These are phyloP conservation scores for Stomorhina lunata DNA, from an alignment of 2,888 invertebrate genomes.

Conservation along the genomic window DNA sequence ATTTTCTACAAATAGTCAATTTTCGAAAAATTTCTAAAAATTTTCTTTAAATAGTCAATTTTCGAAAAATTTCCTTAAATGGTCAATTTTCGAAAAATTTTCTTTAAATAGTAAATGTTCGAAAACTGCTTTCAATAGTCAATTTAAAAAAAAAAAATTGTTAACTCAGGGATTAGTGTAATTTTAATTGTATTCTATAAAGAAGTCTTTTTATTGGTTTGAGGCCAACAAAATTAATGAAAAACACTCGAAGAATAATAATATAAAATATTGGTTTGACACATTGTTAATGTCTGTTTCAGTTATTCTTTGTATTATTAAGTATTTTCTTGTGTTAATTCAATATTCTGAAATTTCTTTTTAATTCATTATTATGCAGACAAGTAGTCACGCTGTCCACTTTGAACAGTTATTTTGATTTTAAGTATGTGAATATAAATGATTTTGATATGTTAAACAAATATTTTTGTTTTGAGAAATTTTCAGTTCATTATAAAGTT, in stretches of 20 bases:
- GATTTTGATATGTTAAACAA: slow-evolving; percentile 42
- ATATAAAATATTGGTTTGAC: background rate
- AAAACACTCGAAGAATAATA: slow-evolving; percentile 11
- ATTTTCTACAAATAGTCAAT: too few species aligned
- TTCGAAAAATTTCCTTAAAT: too few species aligned
- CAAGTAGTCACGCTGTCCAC: slow-evolving; percentile 18
- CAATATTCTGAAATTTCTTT: slow-evolving; percentile 46
- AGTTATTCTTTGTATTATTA: slow-evolving; percentile 5
- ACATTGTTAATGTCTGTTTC: background rate
- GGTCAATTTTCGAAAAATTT: too few species aligned
- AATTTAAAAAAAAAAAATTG: background rate
- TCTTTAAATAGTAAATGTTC: too few species aligned
- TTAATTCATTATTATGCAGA: slow-evolving; percentile 58
- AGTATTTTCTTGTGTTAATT: background rate
- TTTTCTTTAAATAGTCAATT: too few species aligned
- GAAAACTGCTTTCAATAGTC: too few species aligned
- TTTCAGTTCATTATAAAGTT: too few species aligned
- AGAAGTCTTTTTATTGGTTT: background rate
- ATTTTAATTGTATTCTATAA: background rate
- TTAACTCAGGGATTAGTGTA: background rate
- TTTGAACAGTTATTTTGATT: too few species aligned
- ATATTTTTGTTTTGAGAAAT: too few species aligned
- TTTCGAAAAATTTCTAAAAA: too few species aligned
- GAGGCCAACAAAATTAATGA: background rate
- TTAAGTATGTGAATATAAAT: slow-evolving; percentile 16